Base-by-base conservation (phyloP, 2,888 invertebrate species). In the Periphyllus acericola region DNA sequence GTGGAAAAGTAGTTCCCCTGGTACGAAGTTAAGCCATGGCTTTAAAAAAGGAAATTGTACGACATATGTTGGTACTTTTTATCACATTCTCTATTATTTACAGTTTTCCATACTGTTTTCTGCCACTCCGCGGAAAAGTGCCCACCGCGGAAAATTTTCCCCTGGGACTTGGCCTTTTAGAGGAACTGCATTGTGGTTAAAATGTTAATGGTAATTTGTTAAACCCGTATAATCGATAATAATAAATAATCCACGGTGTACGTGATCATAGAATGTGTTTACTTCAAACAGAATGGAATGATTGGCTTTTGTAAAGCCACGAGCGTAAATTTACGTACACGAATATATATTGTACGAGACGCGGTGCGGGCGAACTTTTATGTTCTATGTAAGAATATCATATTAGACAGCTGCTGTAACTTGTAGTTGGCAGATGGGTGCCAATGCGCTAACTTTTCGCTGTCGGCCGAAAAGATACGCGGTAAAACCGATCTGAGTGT, bases 231-330 rank as follows among this genome's bases (percentile, higher is more conserved):
- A 32, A 32, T 78, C 52, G 21, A 52, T 78, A 32, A 52, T 52
- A 32, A 78, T 78, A 78, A 78, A 78, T 78, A 78, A 78, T 78
- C 52, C 52, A 52, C 21, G 11, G 29, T 32, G 3, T 78, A 52
- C 21, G 78, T 3, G 29, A 32, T 21, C 52, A 52, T 32, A 52
- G 32, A 78, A 78, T 78, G 52, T 52, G 52, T 78, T 78, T 52
- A 78, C 32, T 29, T 52, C 32, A 32, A 21, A 29, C 29, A 76
- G n/a, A 76, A 46, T n/a, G 78, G 78, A 21, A 52, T 32, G 78
- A 78, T 75, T 78, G 6, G 78, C 78, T 52, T 52, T 78, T 52
- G 32, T 52, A 52, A n/a, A n/a, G 19, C 5, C 21, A n/a, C 25
- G 29, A n/a, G 29, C 68, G 25, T 68, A 66, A 66, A n/a, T 66